phyloP scores from a whole-genome alignment of 2,113 vertebrate genomes.

The Muscicapa adusta region DNA sequence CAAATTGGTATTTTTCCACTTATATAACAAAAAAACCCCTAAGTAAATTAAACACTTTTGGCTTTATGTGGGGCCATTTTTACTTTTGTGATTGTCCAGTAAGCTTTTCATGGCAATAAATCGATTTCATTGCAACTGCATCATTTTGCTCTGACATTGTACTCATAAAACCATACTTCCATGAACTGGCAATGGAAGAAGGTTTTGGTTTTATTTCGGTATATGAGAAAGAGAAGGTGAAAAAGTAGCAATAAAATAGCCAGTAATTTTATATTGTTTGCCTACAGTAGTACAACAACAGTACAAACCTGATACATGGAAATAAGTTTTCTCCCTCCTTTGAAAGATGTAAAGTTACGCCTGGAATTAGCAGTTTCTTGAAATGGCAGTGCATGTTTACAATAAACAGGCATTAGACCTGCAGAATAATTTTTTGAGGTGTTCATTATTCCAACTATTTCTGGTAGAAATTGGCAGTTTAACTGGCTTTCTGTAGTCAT shows the following conservation, averaged over 20 bases:
- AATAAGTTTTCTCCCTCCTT: background rate
- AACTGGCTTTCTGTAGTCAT: background rate
- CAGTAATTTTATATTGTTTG: background rate
- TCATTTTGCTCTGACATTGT: background rate
- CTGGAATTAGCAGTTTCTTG: background rate
- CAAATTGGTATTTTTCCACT: background rate
- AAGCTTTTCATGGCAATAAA: background rate
- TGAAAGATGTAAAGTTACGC: background rate
- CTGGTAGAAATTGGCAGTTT: background rate
- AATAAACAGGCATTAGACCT: background rate
- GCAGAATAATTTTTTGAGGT: background rate
- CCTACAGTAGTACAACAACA: background rate
- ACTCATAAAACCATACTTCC: background rate
- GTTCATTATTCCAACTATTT: background rate
- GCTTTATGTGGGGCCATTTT: background rate
- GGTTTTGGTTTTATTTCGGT: background rate
- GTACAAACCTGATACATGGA: background rate
- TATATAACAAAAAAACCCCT: background rate
- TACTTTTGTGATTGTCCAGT: background rate
- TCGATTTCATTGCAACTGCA: background rate
- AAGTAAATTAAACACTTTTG: background rate
- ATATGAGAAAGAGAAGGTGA: background rate
- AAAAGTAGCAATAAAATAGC: background rate
- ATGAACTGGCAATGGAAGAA: background rate
- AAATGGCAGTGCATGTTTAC: background rate